Conservation (phyloP, 2,888 invertebrate genomes). For the Yponomeuta sedellus region DNA sequence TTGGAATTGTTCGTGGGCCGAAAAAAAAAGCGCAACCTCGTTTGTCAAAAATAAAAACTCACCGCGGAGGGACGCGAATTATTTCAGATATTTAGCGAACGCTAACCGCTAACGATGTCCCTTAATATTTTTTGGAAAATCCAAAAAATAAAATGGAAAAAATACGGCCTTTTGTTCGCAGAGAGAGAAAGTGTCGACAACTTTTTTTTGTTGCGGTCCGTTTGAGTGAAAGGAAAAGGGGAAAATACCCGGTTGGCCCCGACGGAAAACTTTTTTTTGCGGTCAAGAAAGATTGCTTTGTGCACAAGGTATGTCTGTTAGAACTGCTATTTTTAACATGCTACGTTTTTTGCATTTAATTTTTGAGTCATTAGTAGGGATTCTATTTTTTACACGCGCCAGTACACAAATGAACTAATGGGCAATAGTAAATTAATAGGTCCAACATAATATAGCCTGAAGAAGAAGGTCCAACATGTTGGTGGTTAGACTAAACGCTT, state of each 20-base stretch:
- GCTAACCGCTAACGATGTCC: constrained; percentile 71
- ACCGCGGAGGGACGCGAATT: constrained; percentile 42
- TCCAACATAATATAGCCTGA: no score
- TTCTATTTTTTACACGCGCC: not conserved
- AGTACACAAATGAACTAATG: not conserved
- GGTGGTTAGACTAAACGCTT: no score
- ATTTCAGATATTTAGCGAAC: constrained; percentile 72
- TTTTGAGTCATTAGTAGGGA: not conserved
- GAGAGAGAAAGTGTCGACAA: not conserved
- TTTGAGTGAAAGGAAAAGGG: constrained; percentile 55
- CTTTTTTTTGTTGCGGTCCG: constrained; percentile 51
- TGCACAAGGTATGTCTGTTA: constrained; percentile 37
- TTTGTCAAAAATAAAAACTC: constrained; percentile 39
- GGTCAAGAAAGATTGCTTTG: constrained; percentile 73
- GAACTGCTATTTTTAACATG: not conserved
- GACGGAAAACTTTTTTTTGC: constrained; percentile 60
- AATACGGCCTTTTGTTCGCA: not conserved
- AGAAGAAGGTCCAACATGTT: no score
- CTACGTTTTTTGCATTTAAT: not conserved
- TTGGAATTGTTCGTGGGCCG: not conserved
- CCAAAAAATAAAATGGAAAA: not conserved
- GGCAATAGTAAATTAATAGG: not conserved
- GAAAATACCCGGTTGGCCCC: constrained; percentile 61
- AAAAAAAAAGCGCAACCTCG: not conserved
- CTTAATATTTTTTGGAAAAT: constrained; percentile 37